Conservation (phyloP, 2,888 invertebrate species). For the Idaea aversata region DNA sequence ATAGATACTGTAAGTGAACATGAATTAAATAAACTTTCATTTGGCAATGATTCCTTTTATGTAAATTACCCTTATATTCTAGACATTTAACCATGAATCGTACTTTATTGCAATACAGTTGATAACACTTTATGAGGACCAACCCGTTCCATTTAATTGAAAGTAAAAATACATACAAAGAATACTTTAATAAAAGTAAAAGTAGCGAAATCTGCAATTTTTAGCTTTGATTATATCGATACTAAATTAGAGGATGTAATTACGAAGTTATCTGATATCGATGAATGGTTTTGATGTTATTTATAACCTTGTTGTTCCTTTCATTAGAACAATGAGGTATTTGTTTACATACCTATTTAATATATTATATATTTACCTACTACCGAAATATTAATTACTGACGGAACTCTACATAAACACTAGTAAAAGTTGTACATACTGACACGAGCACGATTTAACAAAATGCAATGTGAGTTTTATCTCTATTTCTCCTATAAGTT, state of each 20-base stretch:
- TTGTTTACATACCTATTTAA: background rate
- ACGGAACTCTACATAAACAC: too few relatives aligned
- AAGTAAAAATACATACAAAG: constrained; percentile 2
- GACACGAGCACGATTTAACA: too few relatives aligned
- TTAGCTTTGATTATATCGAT: constrained; percentile 11
- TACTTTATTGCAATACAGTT: constrained; percentile 12
- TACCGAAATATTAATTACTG: too few relatives aligned
- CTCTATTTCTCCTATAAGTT: too few relatives aligned
- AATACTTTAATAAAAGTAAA: constrained; percentile 12
- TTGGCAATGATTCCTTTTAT: background rate
- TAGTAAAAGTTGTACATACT: too few relatives aligned
- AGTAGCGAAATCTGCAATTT: constrained; percentile 13
- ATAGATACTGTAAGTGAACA: too few relatives aligned
- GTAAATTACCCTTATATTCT: background rate
- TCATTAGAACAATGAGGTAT: background rate
- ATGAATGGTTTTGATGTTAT: background rate
- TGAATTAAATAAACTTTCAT: too few relatives aligned
- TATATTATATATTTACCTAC: too few relatives aligned
- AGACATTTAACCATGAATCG: background rate
- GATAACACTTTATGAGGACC: background rate
- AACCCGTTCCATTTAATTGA: background rate
- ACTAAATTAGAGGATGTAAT: background rate
- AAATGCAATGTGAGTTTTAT: too few relatives aligned
- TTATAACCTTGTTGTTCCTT: background rate
- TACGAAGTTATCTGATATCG: background rate